Evolutionary conservation across 2,797 vertebrate genomes (phyloP).

Genomic region (Ataeniobius toweri): DNA sequence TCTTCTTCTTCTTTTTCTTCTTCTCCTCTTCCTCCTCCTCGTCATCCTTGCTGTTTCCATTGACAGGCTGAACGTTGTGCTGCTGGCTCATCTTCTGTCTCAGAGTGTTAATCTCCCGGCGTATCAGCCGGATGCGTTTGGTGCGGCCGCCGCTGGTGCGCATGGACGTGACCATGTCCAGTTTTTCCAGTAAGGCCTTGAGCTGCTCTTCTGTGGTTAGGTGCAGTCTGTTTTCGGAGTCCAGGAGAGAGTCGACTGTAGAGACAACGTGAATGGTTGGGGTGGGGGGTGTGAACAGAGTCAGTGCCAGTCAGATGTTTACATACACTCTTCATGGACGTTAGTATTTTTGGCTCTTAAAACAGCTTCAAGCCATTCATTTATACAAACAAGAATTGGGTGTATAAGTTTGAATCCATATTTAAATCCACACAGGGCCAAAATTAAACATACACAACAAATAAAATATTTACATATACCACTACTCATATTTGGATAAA

Average conservation of each 20-base stretch:
- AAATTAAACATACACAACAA: neutral
- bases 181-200: slow-evolving; percentile 93
- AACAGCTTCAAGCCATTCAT: neutral
- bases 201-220: slow-evolving; percentile 90
- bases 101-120: slow-evolving; percentile 91
- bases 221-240: slow-evolving; percentile 91
- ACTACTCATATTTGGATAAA: neutral
- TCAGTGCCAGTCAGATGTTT: neutral
- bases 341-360: neutral
- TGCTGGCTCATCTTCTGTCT: slow-evolving; percentile 87
- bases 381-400: neutral
- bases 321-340: neutral
- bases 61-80: slow-evolving; percentile 71
- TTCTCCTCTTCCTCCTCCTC: slow-evolving; percentile 63
- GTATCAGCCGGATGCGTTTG: slow-evolving; percentile 89
- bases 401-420: too few species aligned
- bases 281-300: neutral
- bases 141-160: slow-evolving; percentile 91
- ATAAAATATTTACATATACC: neutral
- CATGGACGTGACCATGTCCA: slow-evolving; percentile 91
- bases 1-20: neutral
- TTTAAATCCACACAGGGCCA: neutral
- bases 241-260: slow-evolving; percentile 91
- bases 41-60: slow-evolving; percentile 68
- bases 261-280: neutral